Evolutionary conservation across 1,140 invertebrate genomes (phyloP).

Genomic region (Anastrepha ludens): DNA sequence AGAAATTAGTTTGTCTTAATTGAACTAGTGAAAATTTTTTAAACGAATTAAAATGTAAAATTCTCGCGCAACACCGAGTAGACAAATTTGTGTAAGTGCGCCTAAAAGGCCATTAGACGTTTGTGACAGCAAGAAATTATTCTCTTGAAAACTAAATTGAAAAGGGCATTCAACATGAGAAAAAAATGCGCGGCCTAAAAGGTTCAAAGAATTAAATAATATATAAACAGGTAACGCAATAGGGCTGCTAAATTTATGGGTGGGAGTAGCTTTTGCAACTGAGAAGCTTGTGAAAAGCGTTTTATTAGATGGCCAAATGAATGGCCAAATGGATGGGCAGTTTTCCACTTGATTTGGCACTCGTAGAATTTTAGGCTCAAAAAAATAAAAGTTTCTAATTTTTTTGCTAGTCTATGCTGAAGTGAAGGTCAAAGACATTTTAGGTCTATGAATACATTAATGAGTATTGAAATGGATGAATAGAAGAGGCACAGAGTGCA

Average conservation of each 20-base stretch:
- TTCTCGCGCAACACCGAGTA: too few relatives aligned
- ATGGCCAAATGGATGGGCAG: background rate
- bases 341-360: background rate
- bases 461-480: background rate
- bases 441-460: background rate
- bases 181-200: too few relatives aligned
- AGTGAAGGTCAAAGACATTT: background rate
- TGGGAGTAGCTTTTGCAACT: background rate
- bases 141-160: too few relatives aligned
- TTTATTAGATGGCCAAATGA: background rate
- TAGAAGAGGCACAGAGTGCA: background rate
- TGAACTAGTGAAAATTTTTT: too few relatives aligned
- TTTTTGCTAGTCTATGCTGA: background rate
- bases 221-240: background rate
- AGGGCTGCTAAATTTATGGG: background rate
- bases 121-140: too few relatives aligned
- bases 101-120: too few relatives aligned
- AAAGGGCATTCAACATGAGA: too few relatives aligned
- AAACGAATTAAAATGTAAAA: too few relatives aligned
- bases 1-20: too few relatives aligned
- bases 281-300: background rate
- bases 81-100: too few relatives aligned
- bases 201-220: background rate
- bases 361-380: background rate
- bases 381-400: background rate